Evolutionary conservation across 2,113 vertebrate genomes (phyloP).

Genomic region (Taurulus bubalis): DNA sequence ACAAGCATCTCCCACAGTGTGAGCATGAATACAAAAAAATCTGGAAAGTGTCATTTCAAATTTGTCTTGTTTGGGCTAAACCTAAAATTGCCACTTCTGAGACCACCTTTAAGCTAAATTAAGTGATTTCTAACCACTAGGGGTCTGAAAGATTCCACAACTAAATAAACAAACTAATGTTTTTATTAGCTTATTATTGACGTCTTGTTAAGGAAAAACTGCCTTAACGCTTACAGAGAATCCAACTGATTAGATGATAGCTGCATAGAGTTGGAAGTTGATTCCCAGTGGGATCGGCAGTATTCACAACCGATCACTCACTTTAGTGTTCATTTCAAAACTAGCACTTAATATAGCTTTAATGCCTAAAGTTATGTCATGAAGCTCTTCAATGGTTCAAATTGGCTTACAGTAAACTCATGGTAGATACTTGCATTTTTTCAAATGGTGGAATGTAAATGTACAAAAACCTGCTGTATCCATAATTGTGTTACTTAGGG

Average conservation of each 20-base stretch:
- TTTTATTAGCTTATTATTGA: neutral
- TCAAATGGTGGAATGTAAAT: conserved; percentile 20
- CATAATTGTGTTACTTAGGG: conserved; percentile 22
- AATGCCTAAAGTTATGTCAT: conserved; percentile 13
- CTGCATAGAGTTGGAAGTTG: conserved; percentile 4
- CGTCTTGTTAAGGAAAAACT: conserved; percentile 43
- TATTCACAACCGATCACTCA: neutral
- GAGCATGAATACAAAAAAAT: conserved; percentile 33
- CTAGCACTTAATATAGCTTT: conserved; percentile 18
- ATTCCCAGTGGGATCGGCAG: conserved; percentile 8
- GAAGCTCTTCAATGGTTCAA: conserved; percentile 13
- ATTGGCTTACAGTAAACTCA: conserved; percentile 10
- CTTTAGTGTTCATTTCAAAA: conserved; percentile 17
- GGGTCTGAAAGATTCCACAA: conserved; percentile 12
- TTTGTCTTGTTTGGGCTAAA: conserved; percentile 12
- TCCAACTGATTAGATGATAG: conserved; percentile 21
- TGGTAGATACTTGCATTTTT: conserved; percentile 25
- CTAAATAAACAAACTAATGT: too few species aligned
- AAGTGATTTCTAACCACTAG: conserved; percentile 20
- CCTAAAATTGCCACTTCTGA: neutral
- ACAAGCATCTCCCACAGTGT: conserved; percentile 30
- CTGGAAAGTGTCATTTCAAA: conserved; percentile 11
- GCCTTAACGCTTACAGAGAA: conserved; percentile 48
- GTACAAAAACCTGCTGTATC: conserved; percentile 30
- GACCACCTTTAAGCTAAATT: conserved; percentile 39